Percentiles rank a stretch among this genome's conserved stretches.
These are phyloP conservation scores for Drosophila acutilabella DNA, from an alignment of 2,888 invertebrate species.

Conservation along the genomic window DNA sequence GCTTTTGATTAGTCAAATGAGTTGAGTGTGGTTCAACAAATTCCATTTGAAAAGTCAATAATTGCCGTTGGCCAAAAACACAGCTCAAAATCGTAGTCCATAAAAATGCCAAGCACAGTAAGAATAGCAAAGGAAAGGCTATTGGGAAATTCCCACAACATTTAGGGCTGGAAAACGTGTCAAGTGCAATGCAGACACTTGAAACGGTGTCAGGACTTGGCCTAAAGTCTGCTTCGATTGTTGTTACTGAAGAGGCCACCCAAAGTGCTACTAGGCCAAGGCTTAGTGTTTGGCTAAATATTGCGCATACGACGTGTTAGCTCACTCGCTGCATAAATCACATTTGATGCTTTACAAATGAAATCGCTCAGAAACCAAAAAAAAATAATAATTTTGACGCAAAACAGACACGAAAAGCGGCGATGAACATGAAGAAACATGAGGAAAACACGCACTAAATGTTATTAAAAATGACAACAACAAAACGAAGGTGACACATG, in stretches of 20 bases:
- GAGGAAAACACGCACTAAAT: constrained; percentile 50
- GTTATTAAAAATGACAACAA: constrained; percentile 59
- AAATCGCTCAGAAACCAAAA: constrained; percentile 36
- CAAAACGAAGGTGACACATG: constrained; percentile 28
- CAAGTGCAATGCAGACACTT: constrained; percentile 75
- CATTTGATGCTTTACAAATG: constrained; percentile 55
- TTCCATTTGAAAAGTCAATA: constrained; percentile 66
- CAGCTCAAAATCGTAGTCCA: constrained; percentile 47
- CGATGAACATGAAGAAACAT: background rate
- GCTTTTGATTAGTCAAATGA: constrained; percentile 78
- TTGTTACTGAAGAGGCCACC: background rate
- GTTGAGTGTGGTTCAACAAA: constrained; percentile 49
- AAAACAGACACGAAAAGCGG: constrained; percentile 21
- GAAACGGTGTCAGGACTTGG: constrained; percentile 34
- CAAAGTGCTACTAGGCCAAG: constrained; percentile 35
- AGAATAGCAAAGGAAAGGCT: constrained; percentile 6
- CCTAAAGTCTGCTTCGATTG: constrained; percentile 21
- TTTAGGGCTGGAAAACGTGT: constrained; percentile 59
- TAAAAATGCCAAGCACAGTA: constrained; percentile 65
- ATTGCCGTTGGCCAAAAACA: constrained; percentile 1
- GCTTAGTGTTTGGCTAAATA: constrained; percentile 43
- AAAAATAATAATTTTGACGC: constrained; percentile 44
- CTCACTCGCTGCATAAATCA: constrained; percentile 49
- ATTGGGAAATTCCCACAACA: constrained; percentile 37
- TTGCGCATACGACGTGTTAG: constrained; percentile 48